These are phyloP conservation scores for Hemicentrotus pulcherrimus DNA, from an alignment of 35 echinoderm and acorn worm genomes.

Conservation along the genomic window DNA sequence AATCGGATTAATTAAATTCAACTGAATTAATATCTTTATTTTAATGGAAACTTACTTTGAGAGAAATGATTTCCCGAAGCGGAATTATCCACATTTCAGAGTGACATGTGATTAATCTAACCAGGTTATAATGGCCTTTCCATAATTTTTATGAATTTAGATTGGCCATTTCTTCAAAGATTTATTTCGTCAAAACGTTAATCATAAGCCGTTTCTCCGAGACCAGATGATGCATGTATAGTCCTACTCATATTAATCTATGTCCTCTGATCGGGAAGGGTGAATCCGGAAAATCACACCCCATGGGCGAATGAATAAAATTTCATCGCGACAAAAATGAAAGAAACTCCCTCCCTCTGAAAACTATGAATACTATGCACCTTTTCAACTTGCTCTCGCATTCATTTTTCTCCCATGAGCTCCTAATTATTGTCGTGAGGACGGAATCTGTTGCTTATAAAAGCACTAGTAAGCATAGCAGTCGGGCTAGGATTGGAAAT, in stretches of 20 bases:
- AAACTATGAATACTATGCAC: neutral
- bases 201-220: neutral
- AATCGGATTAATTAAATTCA: neutral
- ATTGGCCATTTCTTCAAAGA: neutral
- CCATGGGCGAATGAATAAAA: neutral
- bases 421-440: neutral
- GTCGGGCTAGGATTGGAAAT: neutral
- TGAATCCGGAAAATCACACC: neutral
- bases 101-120: slow-evolving; percentile 3
- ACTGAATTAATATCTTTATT: neutral
- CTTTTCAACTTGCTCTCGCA: neutral
- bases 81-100: neutral
- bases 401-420: neutral
- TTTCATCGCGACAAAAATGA: neutral
- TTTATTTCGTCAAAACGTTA: no score
- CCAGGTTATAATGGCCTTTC: neutral
- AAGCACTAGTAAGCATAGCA: neutral
- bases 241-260: neutral
- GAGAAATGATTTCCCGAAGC: neutral
- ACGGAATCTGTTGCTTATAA: neutral
- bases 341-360: neutral
- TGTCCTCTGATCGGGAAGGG: neutral
- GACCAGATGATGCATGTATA: neutral
- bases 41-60: neutral
- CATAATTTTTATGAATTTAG: neutral